These are phyloP conservation scores for Notarius quadriscutis DNA, from an alignment of 2,113 vertebrate genomes.

Conservation along the genomic window DNA sequence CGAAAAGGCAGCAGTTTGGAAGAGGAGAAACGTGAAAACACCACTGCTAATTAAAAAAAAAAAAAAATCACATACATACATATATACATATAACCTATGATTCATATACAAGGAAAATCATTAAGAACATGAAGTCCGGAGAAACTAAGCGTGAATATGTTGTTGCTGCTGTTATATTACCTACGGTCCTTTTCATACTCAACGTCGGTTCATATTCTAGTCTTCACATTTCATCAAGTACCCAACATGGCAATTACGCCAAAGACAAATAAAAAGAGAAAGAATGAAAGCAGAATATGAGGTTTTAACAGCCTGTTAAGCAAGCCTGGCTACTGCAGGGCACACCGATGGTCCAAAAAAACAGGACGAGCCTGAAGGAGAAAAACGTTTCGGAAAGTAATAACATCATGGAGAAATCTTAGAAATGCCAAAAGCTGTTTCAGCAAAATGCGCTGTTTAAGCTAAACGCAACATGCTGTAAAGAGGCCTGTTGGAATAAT, in stretches of 20 bases:
- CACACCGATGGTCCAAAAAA: background rate
- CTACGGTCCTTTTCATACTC: constrained; percentile 2
- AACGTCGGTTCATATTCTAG: background rate
- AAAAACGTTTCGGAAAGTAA: background rate
- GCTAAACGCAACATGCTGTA: background rate
- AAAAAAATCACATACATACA: background rate
- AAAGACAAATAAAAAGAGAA: background rate
- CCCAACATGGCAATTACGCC: background rate
- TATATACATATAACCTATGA: background rate
- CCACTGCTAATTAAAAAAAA: background rate
- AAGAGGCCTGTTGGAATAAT: background rate
- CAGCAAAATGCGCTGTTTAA: background rate
- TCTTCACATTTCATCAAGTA: constrained; percentile 18
- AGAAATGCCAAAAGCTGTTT: constrained; percentile 1
- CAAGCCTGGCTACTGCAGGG: background rate
- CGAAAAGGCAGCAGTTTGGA: constrained; percentile 9
- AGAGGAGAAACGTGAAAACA: background rate
- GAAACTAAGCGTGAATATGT: constrained; percentile 16
- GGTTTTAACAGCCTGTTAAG: constrained; percentile 4
- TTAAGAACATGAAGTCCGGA: background rate
- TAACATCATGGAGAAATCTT: constrained; percentile 6
- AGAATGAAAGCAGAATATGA: background rate
- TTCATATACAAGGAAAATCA: background rate
- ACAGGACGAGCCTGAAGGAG: background rate
- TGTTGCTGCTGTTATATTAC: constrained; percentile 13